Base-by-base conservation (phyloP, 2,113 vertebrate species). In the Syngnathoides biaculeatus region DNA sequence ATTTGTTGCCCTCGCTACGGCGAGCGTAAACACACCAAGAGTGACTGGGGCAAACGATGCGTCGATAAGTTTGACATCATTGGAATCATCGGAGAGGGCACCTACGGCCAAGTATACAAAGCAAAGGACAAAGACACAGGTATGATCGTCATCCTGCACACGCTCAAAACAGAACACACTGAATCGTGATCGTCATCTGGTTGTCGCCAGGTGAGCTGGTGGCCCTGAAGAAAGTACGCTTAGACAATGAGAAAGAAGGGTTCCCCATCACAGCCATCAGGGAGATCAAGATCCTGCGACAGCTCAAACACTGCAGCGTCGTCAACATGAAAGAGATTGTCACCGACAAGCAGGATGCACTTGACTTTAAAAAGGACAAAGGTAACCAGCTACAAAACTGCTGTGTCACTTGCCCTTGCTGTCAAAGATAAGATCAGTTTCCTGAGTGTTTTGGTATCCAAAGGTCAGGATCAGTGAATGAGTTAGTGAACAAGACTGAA, bases 281-380 rank as follows among this genome's bases (percentile, higher is more conserved):
- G 7, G 97, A 99, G 87, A 99, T 99, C 84, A 99, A 99, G 86
- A 99, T 99, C 79, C 89, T 99, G 24, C 89, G 97, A 68, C 97
- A 99, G 84, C 92, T 99, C 73, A 98, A 98, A 83, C 97, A 99
- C 73, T 92, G 92, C 82, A 99, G 97, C 11, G 97, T 99, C 4
- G 97, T 99, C 80, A 99, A 99, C 91, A 99, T 99, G 97, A 99
- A 99, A 91, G 97, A 99, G 85, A 99, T 99, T 0, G 96, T 99
- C 85, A 99, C 97, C 0, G 97, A 99, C 91, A 99, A 99, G 75
- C 96, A 99, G 85, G 97, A 99, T 80, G 97, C 97, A 35, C 92
- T 99, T 66, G 97, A 99, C 92, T 99, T 99, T 88, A 99, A 99
- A 87, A 99, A 99, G 84, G 97, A 99, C 88, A 99, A 94, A 97